phyloP scores from a whole-genome alignment of 2,797 vertebrate genomes.

The Labeo calbasu region DNA sequence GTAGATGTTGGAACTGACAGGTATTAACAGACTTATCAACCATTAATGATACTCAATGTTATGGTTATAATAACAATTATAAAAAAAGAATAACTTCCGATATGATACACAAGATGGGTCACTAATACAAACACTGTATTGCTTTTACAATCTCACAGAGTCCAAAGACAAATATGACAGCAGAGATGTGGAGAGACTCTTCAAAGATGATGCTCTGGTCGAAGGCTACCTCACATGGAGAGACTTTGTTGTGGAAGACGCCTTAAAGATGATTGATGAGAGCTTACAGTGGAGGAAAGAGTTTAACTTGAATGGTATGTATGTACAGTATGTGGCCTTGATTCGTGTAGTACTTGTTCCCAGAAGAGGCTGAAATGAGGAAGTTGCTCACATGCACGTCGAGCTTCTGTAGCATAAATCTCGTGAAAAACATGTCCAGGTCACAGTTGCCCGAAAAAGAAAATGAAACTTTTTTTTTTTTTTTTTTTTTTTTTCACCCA shows the following conservation, averaged over 20 bases:
- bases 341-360: background rate
- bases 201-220: conserved; percentile 85
- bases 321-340: background rate
- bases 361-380: background rate
- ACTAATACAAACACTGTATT: background rate
- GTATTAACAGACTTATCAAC: background rate
- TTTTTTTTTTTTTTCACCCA: background rate
- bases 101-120: too few relatives aligned
- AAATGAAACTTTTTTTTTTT: background rate
- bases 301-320: conserved; percentile 87
- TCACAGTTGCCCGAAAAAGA: background rate
- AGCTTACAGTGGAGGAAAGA: conserved; percentile 97
- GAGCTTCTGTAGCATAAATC: background rate
- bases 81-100: too few relatives aligned
- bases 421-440: background rate
- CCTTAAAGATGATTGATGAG: conserved; percentile 97
- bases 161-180: conserved; percentile 89
- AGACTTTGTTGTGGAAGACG: conserved; percentile 83
- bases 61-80: too few relatives aligned
- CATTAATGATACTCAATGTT: too few relatives aligned
- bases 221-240: conserved; percentile 89
- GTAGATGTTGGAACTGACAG: background rate
- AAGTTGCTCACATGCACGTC: conserved; percentile 3
- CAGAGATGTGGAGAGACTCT: conserved; percentile 90
- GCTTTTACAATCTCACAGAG: conserved; percentile 63